These are phyloP conservation scores for Diachrysia chrysitis DNA, from an alignment of 2,888 invertebrate genomes.

Conservation along the genomic window DNA sequence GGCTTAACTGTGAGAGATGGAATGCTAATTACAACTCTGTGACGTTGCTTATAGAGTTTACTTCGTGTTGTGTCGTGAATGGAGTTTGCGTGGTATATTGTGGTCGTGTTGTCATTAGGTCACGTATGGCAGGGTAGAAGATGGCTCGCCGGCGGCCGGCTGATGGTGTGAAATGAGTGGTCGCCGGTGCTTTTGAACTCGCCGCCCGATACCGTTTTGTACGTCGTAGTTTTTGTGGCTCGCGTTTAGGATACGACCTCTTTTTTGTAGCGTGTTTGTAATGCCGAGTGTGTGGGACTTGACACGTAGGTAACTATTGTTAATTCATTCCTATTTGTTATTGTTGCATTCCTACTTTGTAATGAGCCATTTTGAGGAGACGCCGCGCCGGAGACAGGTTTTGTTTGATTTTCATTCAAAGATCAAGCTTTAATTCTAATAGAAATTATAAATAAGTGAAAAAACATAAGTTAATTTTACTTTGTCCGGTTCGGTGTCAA, in stretches of 20 bases:
- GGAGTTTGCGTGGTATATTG: constrained; percentile 59
- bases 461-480: neutral
- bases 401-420: constrained; percentile 62
- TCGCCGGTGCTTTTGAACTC: constrained; percentile 80
- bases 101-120: constrained; percentile 80
- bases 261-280: constrained; percentile 87
- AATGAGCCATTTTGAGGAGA: constrained; percentile 61
- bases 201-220: constrained; percentile 84
- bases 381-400: constrained; percentile 46
- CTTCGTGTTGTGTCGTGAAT: constrained; percentile 41
- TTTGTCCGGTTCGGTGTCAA: neutral
- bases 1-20: constrained; percentile 37
- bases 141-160: constrained; percentile 67
- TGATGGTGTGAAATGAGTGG: constrained; percentile 86
- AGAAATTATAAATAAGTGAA: constrained; percentile 6
- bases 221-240: constrained; percentile 81
- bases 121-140: constrained; percentile 76
- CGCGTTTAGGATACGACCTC: constrained; percentile 84
- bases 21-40: constrained; percentile 45
- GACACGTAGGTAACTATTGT: constrained; percentile 88
- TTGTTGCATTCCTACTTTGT: constrained; percentile 74
- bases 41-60: constrained; percentile 52
- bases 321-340: constrained; percentile 83
- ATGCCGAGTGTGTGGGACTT: constrained; percentile 88
- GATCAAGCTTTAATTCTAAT: constrained; percentile 20